Conservation (phyloP, 2,888 invertebrate species). For the Melipona beecheii region DNA sequence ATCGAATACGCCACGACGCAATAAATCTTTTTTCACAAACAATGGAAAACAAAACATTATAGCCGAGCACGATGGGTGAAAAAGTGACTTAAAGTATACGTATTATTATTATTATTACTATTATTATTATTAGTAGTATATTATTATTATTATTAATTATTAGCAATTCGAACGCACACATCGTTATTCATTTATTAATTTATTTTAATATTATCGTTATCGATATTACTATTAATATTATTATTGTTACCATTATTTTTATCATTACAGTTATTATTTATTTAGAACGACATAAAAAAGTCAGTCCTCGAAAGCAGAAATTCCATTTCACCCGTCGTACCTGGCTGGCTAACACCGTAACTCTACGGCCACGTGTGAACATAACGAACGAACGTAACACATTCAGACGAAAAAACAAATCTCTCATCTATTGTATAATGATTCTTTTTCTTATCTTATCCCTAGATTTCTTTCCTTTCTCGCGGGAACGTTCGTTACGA, state of each 20-base stretch:
- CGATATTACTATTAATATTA: slow-evolving; percentile 46
- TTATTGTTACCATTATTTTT: slow-evolving; percentile 46
- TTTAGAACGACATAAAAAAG: slow-evolving; percentile 54
- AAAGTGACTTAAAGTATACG: slow-evolving; percentile 43
- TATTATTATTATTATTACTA: slow-evolving; percentile 41
- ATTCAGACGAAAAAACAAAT: slow-evolving; percentile 6
- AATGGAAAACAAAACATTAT: not conserved
- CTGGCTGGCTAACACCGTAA: slow-evolving; percentile 12
- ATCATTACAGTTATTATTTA: slow-evolving; percentile 52
- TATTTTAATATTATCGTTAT: slow-evolving; percentile 47
- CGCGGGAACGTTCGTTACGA: slow-evolving; percentile 24
- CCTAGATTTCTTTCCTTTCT: not conserved
- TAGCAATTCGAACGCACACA: slow-evolving; percentile 59
- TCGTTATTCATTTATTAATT: slow-evolving; percentile 39
- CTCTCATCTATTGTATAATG: not conserved
- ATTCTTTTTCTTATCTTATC: not conserved
- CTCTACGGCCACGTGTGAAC: not conserved
- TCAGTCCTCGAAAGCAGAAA: slow-evolving; percentile 54
- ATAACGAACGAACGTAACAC: slow-evolving; percentile 5
- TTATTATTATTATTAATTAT: slow-evolving; percentile 42
- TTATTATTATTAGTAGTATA: slow-evolving; percentile 37
- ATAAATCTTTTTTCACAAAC: slow-evolving; percentile 7
- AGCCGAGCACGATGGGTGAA: slow-evolving; percentile 45
- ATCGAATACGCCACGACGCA: not conserved
- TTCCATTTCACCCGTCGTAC: slow-evolving; percentile 34